Base-by-base conservation (phyloP, 2,113 vertebrate genomes). In the Marmota monax region DNA sequence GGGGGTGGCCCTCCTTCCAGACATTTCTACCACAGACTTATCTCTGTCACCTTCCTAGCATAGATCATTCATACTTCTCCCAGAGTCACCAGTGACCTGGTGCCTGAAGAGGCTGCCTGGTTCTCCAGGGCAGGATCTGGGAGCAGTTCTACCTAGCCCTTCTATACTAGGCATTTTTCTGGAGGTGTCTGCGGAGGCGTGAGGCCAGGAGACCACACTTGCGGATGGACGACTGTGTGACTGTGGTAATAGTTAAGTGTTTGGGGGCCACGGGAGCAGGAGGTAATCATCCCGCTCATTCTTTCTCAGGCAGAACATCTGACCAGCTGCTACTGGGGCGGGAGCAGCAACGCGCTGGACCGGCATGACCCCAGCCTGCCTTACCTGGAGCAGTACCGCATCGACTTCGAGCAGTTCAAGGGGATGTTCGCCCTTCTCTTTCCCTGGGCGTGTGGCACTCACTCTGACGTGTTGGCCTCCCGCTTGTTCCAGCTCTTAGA, bases 291-390 rank as follows among this genome's bases (percentile, higher is more conserved):
- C 17, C 79, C 16, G 0, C 16, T 39, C 16, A 86, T 95, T 90
- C 34, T 27, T 93, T 96, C 61, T 93, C 97, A 99, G 99, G 99
- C 99, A 0, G 99, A 99, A 56, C 99, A 99, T 97, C 98, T 99
- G 96, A 99, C 99, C 61, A 99, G 99, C 98, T 99, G 99, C 98
- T 99, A 99, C 98, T 99, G 99, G 99, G 99, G 99, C 0, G 99
- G 99, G 34, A 99, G 98, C 98, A 99, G 99, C 98, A 99, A 99
- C 3, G 99, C 99, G 0, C 98, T 98, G 12, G 99, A 99, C 98
- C 98, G 99, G 3, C 99, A 99, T 0, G 99, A 99, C 98, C 99
- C 99, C 97, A 99, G 99, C 98, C 99, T 99, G 98, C 99, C 99
- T 0, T 99, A 99, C 96, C 99, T 99, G 96, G 99, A 99, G 97